Conservation (phyloP, 2,888 invertebrate species). For the Calliopum simillimum region DNA sequence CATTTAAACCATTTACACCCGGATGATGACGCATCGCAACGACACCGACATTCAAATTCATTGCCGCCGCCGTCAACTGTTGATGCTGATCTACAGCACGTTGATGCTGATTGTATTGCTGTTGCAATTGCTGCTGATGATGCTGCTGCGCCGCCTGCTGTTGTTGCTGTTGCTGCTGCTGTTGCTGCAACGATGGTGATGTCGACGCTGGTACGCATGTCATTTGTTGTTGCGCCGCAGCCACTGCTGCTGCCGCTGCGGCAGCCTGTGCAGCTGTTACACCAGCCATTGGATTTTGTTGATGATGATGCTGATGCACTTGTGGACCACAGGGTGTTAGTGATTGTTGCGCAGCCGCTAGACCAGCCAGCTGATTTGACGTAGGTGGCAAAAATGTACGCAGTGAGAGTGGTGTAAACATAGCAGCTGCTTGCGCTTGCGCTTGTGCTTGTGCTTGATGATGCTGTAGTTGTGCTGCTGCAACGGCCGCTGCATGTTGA, state of each 20-base stretch:
- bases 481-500: background rate
- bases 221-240: constrained; percentile 52
- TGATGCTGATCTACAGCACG: constrained; percentile 45
- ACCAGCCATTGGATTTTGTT: constrained; percentile 32
- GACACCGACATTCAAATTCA: constrained; percentile 60
- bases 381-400: constrained; percentile 63
- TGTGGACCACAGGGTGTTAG: constrained; percentile 49
- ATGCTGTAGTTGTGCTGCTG: constrained; percentile 36
- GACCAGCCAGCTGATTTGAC: constrained; percentile 55
- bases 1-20: constrained; percentile 32
- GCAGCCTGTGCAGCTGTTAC: constrained; percentile 45
- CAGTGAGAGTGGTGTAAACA: constrained; percentile 65
- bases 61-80: constrained; percentile 45
- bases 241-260: constrained; percentile 43
- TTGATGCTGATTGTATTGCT: constrained; percentile 43
- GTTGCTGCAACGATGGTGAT: constrained; percentile 40
- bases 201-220: constrained; percentile 48
- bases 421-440: constrained; percentile 56
- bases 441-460: constrained; percentile 49
- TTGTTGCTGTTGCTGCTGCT: constrained; percentile 41
- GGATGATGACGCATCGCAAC: constrained; percentile 55
- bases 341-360: constrained; percentile 50
- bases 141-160: constrained; percentile 36
- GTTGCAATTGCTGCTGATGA: constrained; percentile 32
- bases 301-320: constrained; percentile 36